A percentile compares a stretch with the other conserved stretches of the same genome.
Evolutionary conservation across 2,888 invertebrate species (phyloP).

Genomic region (Conomelus anceps): DNA sequence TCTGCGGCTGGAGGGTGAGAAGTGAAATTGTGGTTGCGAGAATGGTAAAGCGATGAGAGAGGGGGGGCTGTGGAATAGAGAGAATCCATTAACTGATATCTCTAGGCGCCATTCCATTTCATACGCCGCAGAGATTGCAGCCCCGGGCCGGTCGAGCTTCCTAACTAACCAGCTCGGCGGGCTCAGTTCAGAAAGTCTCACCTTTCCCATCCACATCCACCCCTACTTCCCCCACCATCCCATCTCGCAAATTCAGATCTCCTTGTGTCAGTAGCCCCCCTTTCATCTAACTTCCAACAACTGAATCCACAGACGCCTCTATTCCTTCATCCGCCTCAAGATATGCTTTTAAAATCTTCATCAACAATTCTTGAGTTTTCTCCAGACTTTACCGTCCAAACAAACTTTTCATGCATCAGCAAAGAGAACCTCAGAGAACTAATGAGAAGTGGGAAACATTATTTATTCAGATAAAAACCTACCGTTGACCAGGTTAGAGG

Average conservation of each 20-base stretch:
- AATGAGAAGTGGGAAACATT: too few relatives aligned
- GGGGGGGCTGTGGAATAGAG: slow-evolving; percentile 15
- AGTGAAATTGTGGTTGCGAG: not conserved
- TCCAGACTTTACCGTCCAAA: not conserved
- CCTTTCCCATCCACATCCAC: slow-evolving; percentile 8
- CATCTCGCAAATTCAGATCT: slow-evolving; percentile 9
- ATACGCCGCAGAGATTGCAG: not conserved
- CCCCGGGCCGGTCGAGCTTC: slow-evolving; percentile 8
- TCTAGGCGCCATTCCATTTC: slow-evolving; percentile 10
- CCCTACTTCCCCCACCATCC: not conserved
- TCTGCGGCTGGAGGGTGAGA: not conserved
- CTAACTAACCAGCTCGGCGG: slow-evolving; percentile 12
- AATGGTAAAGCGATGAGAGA: slow-evolving; percentile 5
- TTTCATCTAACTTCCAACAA: not conserved
- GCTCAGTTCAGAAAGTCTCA: slow-evolving; percentile 10
- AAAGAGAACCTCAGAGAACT: too few relatives aligned
- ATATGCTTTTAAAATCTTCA: not conserved
- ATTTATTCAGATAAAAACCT: too few relatives aligned
- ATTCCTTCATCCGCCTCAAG: not conserved
- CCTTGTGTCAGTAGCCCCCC: not conserved
- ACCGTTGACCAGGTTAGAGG: too few relatives aligned
- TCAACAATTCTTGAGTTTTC: not conserved
- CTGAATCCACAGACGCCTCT: not conserved
- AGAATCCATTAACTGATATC: slow-evolving; percentile 24
- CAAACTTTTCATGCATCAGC: too few relatives aligned